These are phyloP conservation scores for Microvelia longipes DNA, from an alignment of 1,140 invertebrate genomes.

Conservation along the genomic window DNA sequence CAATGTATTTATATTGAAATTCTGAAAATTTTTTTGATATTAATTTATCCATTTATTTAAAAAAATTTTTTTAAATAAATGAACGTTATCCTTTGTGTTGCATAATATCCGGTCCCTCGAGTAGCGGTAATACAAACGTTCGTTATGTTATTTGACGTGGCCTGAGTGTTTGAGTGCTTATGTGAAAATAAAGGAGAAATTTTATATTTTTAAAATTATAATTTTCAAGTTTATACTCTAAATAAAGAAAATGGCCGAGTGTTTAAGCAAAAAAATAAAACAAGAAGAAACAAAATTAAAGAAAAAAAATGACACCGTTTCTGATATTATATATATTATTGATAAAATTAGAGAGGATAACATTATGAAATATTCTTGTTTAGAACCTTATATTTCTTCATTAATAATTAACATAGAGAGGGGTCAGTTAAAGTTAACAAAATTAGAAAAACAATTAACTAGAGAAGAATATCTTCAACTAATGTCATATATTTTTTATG, in stretches of 20 bases:
- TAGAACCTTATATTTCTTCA: background rate
- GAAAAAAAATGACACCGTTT: background rate
- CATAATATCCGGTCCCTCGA: background rate
- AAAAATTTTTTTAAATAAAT: background rate
- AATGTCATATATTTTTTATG: background rate
- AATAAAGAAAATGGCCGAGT: background rate
- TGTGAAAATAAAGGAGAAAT: background rate
- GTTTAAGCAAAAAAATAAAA: background rate
- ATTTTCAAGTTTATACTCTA: background rate
- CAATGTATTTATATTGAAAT: background rate
- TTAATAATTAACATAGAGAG: background rate
- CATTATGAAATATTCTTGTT: background rate
- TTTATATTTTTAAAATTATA: background rate
- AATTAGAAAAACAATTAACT: background rate
- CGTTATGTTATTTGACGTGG: background rate
- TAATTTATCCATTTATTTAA: background rate
- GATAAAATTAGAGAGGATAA: background rate
- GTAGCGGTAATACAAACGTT: background rate
- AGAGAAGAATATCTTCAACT: background rate
- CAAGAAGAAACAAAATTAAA: background rate
- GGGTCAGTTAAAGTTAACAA: background rate
- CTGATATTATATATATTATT: background rate
- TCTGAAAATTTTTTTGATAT: background rate
- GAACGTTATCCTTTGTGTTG: background rate
- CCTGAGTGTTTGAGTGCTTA: background rate